phyloP scores from a whole-genome alignment of 2,113 vertebrate species.

The Gymnobelideus leadbeateri region DNA sequence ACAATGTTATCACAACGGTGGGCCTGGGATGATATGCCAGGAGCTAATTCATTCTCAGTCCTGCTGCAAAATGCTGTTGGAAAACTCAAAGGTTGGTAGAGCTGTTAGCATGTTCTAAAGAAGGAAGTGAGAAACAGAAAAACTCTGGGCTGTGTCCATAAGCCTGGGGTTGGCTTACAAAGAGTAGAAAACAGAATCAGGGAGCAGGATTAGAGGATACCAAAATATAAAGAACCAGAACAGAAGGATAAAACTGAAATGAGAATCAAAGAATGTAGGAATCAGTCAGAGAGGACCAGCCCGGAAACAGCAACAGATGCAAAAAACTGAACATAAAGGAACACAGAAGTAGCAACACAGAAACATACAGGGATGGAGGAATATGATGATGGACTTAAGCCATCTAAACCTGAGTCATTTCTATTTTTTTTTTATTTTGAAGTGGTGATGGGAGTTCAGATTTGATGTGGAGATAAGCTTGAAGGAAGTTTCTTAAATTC shows the following conservation, averaged over 20 bases:
- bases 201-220: background rate
- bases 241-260: background rate
- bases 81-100: background rate
- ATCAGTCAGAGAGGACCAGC: background rate
- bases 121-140: background rate
- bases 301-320: background rate
- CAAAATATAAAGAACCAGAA: background rate
- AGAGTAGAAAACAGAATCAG: background rate
- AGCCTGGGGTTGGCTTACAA: background rate
- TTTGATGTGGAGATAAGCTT: background rate
- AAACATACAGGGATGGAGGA: background rate
- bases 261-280: background rate
- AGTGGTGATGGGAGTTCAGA: background rate
- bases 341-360: background rate
- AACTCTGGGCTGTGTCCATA: background rate
- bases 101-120: background rate
- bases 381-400: background rate
- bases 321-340: background rate
- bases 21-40: background rate
- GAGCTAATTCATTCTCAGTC: background rate
- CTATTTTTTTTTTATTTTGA: background rate
- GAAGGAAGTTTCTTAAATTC: background rate
- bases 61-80: background rate
- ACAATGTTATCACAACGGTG: background rate
- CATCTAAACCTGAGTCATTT: background rate